Evolutionary conservation across 30 jellyfish, hydroid and myxozoan species (phyloP).

Genomic region (Aurelia aurita): DNA sequence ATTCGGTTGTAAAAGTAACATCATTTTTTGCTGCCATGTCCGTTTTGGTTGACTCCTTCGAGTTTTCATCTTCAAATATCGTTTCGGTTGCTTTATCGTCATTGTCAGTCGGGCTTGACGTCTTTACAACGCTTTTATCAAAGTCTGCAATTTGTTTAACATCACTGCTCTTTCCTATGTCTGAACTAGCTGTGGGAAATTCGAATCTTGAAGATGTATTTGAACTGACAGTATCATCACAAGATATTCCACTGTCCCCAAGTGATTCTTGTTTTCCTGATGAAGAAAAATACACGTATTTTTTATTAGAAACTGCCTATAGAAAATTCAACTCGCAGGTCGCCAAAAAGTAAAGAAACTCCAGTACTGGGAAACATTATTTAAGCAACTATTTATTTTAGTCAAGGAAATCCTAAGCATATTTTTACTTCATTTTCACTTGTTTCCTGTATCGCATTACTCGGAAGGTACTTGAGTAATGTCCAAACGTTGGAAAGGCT

Average conservation of each 20-base stretch:
- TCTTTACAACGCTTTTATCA: slow-evolving; percentile 5
- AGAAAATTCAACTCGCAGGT: no score
- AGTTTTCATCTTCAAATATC: slow-evolving; percentile 8
- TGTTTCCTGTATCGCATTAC: no score
- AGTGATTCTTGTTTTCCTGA: not conserved
- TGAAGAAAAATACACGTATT: no score
- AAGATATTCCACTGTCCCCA: slow-evolving; percentile 34
- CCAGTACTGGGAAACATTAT: no score
- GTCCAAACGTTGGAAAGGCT: no score
- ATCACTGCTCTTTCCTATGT: not conserved
- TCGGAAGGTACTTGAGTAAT: no score
- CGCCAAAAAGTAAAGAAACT: no score
- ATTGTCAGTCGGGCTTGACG: slow-evolving; percentile 35
- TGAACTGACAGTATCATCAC: slow-evolving; percentile 19
- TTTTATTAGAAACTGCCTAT: no score
- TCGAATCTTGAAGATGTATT: not conserved
- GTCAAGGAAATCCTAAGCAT: no score
- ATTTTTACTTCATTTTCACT: no score
- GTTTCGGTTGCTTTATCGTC: not conserved
- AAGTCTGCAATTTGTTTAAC: slow-evolving; percentile 9
- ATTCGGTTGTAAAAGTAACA: no score
- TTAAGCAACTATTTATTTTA: no score
- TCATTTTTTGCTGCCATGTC: not conserved
- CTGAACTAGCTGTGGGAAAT: not conserved
- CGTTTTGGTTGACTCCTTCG: not conserved